Base-by-base conservation (phyloP, 2,888 invertebrate genomes). In the Oligia latruncula region DNA sequence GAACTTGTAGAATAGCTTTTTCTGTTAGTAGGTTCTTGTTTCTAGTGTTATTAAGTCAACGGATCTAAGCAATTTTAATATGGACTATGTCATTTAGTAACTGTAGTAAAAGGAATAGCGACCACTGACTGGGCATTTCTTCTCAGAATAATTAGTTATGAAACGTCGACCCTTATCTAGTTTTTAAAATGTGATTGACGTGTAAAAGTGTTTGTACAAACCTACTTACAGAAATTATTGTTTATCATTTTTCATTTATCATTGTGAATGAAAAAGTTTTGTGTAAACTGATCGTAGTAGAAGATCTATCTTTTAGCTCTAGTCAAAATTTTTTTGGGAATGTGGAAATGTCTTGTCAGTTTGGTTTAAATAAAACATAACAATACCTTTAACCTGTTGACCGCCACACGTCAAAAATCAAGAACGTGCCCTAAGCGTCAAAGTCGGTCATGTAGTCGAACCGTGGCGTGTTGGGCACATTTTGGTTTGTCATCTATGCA, bases 1-100 rank as follows among this genome's bases (percentile, higher is more conserved):
- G 76, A 23, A 62, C 83, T 73, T 89, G 60, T 62, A 86, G 74
- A 81, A 78, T 83, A 64, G 9, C 0, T 65, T 40, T 70, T 73
- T 52, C 46, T 40, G 9, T 40, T 15, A 58, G 0, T 29, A 20
- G 9, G 15, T 23, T n/a, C 0, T 17, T 35, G 11, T 17, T 40
- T 29, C 5, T 6, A 17, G 4, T 71, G 4, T 29, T 49, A 6
- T 68, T 68, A 20, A 11, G 3, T 20, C 20, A 20, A 20, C 20
- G 20, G 5, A 13, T 49, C 20, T 13, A 13, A 20, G 20, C 6
- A 20, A 23, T 35, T 20, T 20, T 4, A 35, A 13, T 35, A 52
- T 29, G 20, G 13, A 52, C 29, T 4, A 20, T 11, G 11, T 20
- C 20, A 13, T 15, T 49, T 29, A 5, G 6, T 68, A 68, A 49